Base-by-base conservation (phyloP, 2,888 invertebrate species). In the Galerucella pusilla region DNA sequence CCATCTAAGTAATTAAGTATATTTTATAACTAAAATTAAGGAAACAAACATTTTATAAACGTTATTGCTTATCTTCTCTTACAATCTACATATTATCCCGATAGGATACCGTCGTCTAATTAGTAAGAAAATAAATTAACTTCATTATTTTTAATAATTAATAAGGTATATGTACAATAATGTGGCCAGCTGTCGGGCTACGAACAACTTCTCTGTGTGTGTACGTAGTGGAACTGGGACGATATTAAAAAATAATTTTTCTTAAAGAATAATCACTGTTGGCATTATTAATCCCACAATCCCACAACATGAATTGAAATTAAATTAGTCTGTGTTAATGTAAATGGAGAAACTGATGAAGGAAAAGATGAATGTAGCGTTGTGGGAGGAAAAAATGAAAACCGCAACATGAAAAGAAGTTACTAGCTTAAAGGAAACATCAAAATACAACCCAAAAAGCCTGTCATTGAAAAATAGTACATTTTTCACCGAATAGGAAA, bases 111-210 rank as follows among this genome's bases (percentile, higher is more conserved):
- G 73, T 69, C 72, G 66, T 66, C 76, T 81, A 80, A 81, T 81
- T 80, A 80, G 79, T 77, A 71, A 59, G 75, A 80, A 80, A 81
- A 79, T 79, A 81, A 77, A 80, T 80, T 78, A 79, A 76, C 79
- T 72, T 79, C 80, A 73, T 80, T 78, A 80, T 77, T 75, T 42
- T 71, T 70, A 45, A 71, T 79, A 79, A 80, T 79, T 80, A 81
- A 79, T 79, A 77, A 79, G 75, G 76, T 69, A 71, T 65, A 28
- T 20, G 4, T 60, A 70, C 75, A 78, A 75, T 76, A 79, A 76
- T 77, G 73, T 71, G 76, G 68, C 77, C 76, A 76, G 76, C 76
- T 76, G 76, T 67, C 65, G 25, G 49, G 46, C 59, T 68, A 75
- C 49, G 14, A 61, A 72, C 57, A 60, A 69, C 68, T 61, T 5